Conservation (phyloP, 2,113 vertebrate species). For the Myotis yumanensis region DNA sequence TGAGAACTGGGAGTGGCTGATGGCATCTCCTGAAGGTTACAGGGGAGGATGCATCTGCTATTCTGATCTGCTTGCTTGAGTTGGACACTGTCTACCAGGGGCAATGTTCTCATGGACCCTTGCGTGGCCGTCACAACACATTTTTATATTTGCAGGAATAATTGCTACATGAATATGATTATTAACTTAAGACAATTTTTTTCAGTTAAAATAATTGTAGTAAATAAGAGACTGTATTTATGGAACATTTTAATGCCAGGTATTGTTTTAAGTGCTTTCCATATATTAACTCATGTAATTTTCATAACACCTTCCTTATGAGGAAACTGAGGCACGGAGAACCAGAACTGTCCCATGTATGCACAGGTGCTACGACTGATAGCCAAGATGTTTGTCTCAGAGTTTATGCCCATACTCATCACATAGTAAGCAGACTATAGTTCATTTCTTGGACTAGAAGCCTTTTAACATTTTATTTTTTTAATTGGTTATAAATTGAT, state of each 20-base stretch:
- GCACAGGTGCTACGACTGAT: neutral
- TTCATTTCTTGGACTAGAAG: neutral
- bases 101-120: fast-evolving
- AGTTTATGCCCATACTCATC: too few relatives aligned
- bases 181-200: neutral
- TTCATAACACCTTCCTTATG: neutral
- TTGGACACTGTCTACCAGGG: fast-evolving
- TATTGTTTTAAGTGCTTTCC: neutral
- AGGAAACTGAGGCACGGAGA: neutral
- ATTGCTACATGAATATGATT: neutral
- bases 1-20: neutral
- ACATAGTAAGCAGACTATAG: neutral
- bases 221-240: neutral
- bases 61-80: neutral
- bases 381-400: neutral
- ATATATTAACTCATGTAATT: neutral
- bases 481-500: neutral
- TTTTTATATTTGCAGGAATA: neutral
- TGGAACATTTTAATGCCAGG: neutral
- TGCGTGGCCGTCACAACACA: neutral
- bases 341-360: neutral
- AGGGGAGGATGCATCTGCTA: fast-evolving
- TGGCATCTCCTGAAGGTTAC: neutral
- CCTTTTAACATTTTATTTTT: neutral
- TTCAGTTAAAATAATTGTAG: neutral